Percentiles rank a stretch among this genome's conserved stretches.
phyloP scores from a whole-genome alignment of 2,113 vertebrate species.

The Meleagris gallopavo region DNA sequence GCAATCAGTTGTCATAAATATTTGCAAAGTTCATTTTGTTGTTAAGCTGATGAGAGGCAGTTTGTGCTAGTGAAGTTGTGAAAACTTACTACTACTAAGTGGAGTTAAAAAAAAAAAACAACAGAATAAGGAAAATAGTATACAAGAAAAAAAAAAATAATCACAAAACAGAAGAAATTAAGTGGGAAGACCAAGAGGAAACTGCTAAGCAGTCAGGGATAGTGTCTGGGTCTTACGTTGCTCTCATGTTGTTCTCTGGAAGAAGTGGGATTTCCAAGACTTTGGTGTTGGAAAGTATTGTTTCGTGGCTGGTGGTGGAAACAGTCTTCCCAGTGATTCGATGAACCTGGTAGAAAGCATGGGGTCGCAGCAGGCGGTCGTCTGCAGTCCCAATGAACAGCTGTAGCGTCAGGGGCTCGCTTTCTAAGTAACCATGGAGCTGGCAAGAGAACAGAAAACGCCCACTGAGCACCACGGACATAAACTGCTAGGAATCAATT shows the following conservation, averaged over 20 bases:
- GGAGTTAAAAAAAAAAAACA: not conserved
- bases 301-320: conserved; percentile 95
- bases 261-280: conserved; percentile 94
- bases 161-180: not conserved
- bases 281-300: conserved; percentile 94
- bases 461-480: conserved; percentile 72
- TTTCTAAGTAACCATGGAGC: conserved; percentile 95
- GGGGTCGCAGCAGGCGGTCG: conserved; percentile 94
- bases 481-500: conserved; percentile 57
- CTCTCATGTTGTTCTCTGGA: conserved; percentile 95
- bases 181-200: not conserved
- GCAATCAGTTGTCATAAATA: conserved; percentile 50
- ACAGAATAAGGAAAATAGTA: not conserved
- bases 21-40: conserved; percentile 8
- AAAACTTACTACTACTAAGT: not conserved
- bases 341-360: conserved; percentile 98
- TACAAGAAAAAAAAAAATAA: not conserved
- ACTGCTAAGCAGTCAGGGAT: not conserved
- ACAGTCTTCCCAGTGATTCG: conserved; percentile 97
- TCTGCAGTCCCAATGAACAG: conserved; percentile 98
- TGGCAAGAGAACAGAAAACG: conserved; percentile 85
- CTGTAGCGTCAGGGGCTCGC: conserved; percentile 93
- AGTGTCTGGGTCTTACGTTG: conserved; percentile 82
- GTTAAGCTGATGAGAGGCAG: conserved; percentile 5
- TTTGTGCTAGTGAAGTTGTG: not conserved